Evolutionary conservation across 2,888 invertebrate genomes (phyloP), one percentile per base, ranked within the genome.

Genomic region (Mesoligia furuncula): DNA sequence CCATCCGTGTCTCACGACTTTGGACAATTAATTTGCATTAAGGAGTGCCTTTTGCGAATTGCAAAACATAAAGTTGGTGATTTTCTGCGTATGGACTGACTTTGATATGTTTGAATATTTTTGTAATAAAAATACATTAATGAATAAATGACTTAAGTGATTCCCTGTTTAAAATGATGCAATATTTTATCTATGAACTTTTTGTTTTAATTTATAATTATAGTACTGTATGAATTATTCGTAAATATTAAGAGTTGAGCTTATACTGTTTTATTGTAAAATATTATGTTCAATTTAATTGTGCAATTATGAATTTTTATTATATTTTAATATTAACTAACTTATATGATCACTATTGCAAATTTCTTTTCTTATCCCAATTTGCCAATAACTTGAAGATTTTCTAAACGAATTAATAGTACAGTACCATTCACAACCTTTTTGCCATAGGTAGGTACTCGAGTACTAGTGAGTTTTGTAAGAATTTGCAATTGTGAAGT

Each of bases 41-140:
- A 91, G 93, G 93, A 95, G 96, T 95, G 95, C 95, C 96, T 96
- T 95, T 93, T 91, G 93, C 92, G 90, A 92, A 91, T 90, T 89
- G 90, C 91, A 91, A 88, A 86, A 85, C 42, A 83, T 81, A 87
- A 90, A 90, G 87, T 90, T 91, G 89, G 93, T 93, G 93, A 91
- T 92, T 91, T 90, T 89, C 91, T 90, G 92, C 92, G 91, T 88
- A 90, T 87, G 93, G 93, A 95, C 95, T 94, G 95, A 94, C 93
- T 93, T 93, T 93, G 90, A 93, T 92, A 93, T 90, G 92, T 93
- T 94, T 92, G 87, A 89, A 93, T 95, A 94, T 95, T 93, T 94
- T 94, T 94, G 91, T 94, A 93, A 92, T 88, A 78, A 89, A 88
- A 89, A 85, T 89, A 90, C 89, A 91, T 87, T 84, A 89, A 90